Percentiles rank a stretch among this genome's conserved stretches.
phyloP scores from a whole-genome alignment of 1,140 invertebrate species.

The Aphaenogaster floridana region DNA sequence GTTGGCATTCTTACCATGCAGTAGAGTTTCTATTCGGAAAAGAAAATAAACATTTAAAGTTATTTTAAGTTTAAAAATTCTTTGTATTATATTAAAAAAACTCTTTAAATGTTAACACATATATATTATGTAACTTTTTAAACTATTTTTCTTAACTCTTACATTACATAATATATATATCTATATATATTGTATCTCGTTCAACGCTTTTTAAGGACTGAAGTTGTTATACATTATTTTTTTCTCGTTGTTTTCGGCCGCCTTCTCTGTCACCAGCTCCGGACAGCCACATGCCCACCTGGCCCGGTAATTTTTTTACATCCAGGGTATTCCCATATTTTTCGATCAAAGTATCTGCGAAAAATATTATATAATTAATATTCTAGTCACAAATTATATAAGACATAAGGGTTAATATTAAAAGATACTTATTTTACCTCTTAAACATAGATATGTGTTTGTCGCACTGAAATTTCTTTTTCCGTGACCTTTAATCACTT shows the following conservation, averaged over 20 bases:
- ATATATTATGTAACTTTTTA: no score
- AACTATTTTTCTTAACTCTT: no score
- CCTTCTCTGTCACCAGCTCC: neutral
- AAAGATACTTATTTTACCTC: neutral
- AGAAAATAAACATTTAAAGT: neutral
- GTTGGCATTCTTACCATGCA: neutral
- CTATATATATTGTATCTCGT: no score
- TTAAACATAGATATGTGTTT: neutral
- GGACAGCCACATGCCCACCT: neutral
- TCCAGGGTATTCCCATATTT: neutral
- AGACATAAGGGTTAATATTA: neutral
- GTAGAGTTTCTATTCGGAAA: neutral
- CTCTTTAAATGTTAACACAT: no score
- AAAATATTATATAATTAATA: neutral
- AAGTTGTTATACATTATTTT: neutral
- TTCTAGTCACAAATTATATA: neutral
- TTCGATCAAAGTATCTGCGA: neutral
- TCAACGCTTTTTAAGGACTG: neutral
- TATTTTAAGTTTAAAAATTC: no score
- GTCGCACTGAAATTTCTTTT: neutral
- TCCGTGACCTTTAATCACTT: neutral
- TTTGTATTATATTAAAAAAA: no score
- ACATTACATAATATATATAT: no score
- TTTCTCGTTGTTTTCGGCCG: neutral
- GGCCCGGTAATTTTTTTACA: neutral